These are phyloP conservation scores for Colossoma macropomum DNA, from an alignment of 2,113 vertebrate genomes.

Conservation along the genomic window DNA sequence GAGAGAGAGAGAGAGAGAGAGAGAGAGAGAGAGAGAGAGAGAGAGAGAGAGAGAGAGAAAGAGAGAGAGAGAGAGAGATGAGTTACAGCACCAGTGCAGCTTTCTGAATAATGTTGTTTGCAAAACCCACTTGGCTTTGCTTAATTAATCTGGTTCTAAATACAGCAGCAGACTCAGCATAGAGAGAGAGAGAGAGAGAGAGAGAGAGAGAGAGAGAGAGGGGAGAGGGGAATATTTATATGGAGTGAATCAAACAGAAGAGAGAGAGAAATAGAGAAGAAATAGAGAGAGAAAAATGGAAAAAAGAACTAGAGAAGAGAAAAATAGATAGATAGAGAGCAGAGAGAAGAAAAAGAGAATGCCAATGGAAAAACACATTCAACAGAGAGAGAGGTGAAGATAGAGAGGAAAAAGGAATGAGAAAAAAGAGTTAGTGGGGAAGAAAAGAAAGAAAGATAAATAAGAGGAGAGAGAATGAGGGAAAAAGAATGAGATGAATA, in stretches of 20 bases:
- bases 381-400: conserved; percentile 28
- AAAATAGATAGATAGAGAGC: too few species aligned
- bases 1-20: conserved; percentile 16
- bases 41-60: conserved; percentile 14
- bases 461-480: background rate
- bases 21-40: background rate
- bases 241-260: too few species aligned
- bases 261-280: too few species aligned
- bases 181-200: conserved; percentile 7
- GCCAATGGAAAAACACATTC: too few species aligned
- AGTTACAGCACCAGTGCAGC: conserved; percentile 10
- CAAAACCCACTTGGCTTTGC: conserved; percentile 43
- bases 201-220: background rate
- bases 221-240: too few species aligned
- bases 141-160: conserved; percentile 48
- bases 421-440: background rate
- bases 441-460: background rate
- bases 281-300: too few species aligned
- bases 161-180: conserved; percentile 26
- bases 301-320: too few species aligned
- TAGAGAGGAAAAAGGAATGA: too few species aligned
- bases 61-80: conserved; percentile 5
- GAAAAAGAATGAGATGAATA: too few species aligned
- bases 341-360: too few species aligned
- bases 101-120: conserved; percentile 45